Evolutionary conservation across 2,797 vertebrate species (phyloP).

Genomic region (Xenops minutus): DNA sequence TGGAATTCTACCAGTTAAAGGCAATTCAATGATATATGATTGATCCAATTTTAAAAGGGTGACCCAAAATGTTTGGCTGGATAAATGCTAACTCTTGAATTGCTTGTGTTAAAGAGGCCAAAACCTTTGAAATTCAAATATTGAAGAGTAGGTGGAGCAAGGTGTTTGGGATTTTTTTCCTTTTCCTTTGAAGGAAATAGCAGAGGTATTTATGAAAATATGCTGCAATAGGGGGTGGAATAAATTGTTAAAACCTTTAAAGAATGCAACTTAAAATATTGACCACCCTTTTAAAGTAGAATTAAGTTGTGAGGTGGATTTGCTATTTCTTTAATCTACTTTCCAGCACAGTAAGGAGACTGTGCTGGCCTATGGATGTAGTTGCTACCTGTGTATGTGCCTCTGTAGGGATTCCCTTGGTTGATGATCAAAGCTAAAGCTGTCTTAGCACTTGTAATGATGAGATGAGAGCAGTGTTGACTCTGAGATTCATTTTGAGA

Average conservation of each 20-base stretch:
- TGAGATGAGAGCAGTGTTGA: background rate
- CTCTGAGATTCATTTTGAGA: background rate
- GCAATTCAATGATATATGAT: background rate
- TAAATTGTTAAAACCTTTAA: background rate
- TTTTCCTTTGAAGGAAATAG: background rate
- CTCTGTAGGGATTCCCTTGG: background rate
- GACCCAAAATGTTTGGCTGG: background rate
- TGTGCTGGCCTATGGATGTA: background rate
- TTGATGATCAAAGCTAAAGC: background rate
- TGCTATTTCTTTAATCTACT: background rate
- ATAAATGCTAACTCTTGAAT: background rate
- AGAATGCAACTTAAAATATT: background rate
- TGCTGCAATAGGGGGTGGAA: background rate
- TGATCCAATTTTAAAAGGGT: background rate
- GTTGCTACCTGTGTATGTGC: background rate
- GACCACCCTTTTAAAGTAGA: background rate
- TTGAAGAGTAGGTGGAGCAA: background rate
- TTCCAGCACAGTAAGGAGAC: background rate
- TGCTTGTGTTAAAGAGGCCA: background rate
- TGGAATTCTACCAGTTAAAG: background rate
- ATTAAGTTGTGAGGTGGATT: background rate
- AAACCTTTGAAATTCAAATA: background rate
- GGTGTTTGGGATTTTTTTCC: background rate
- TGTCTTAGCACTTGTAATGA: background rate
- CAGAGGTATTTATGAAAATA: background rate